Evolutionary conservation across 2,113 vertebrate species (phyloP), one percentile per base, ranked within the genome.

Genomic region (Hirundichthys speculiger): DNA sequence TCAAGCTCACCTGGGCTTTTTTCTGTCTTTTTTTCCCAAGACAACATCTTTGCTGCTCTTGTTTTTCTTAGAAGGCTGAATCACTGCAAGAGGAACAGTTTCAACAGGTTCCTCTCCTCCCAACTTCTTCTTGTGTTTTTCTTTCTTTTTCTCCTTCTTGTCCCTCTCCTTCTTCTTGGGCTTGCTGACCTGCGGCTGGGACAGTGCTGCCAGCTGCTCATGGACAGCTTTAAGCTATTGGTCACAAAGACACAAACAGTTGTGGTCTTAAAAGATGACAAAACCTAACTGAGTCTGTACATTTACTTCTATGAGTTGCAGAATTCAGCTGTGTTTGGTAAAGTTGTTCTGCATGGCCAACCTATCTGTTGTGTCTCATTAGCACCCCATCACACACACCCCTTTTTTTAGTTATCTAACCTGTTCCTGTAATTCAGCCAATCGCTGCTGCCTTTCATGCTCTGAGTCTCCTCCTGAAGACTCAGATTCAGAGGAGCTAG

Each of bases 81-180:
- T 66, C 27, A 64, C 88, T 57, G 80, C 66, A 21, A 80, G 18
- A 0, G 88, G 74, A 15, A 73, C 62, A 0, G 92, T 88, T 69
- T 96, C 94, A 22, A 64, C 24, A 1, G 75, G 25, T n/a, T 90
- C 88, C 45, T 87, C 83, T 2, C n/a, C 57, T 22, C 93, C 95
- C 73, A 91, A 90, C 92, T 95, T 97, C 91, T 96, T 95, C 93
- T 96, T 90, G 67, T 90, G 75, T 80, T 90, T 89, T 41, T 90
- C 85, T 67, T 92, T 96, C 86, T 96, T 96, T 86, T 96, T 95
- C 83, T 96, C 94, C 69, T 96, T 94, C 79, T 95, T 95, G 77
- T 97, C 95, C 42, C 94, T 93, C 79, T 98, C 96, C 61, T 96
- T 97, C 76, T 96, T 97, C 93, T 97, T 98, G 92, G 96, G 96